Conservation (phyloP, 1,140 invertebrate species). For the Cydia pomonella region DNA sequence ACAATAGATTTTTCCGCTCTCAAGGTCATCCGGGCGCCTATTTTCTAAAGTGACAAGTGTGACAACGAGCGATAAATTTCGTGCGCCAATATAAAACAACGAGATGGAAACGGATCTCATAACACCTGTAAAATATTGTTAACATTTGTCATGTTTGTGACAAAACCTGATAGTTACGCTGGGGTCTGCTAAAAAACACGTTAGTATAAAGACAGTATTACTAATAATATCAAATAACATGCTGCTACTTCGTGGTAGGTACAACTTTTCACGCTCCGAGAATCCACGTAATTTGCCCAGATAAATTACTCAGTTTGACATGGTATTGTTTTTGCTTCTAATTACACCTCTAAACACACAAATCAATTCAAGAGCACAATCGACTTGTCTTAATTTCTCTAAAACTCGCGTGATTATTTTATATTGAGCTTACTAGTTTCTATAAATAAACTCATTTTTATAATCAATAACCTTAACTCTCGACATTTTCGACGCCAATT, state of each 20-base stretch:
- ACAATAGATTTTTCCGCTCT: background rate
- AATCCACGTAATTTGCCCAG: conserved; percentile 50
- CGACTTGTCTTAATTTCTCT: background rate
- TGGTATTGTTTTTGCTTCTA: conserved; percentile 36
- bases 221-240: conserved; percentile 15
- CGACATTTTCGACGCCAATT: conserved; percentile 30
- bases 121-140: background rate
- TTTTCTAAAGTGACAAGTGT: conserved; percentile 1
- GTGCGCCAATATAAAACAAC: background rate
- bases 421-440: background rate
- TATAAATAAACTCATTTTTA: conserved; percentile 16
- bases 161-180: background rate
- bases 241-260: conserved; percentile 10
- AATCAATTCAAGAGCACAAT: background rate
- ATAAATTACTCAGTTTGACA: conserved; percentile 52
- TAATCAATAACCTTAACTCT: conserved; percentile 29
- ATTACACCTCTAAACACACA: background rate
- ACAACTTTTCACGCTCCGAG: conserved; percentile 38
- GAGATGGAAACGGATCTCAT: conserved; percentile 53
- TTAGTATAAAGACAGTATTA: background rate
- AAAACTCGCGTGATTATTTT: background rate
- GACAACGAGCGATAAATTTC: background rate
- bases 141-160: background rate
- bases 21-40: background rate
- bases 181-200: background rate